A percentile compares a stretch with the other conserved stretches of the same genome.
Evolutionary conservation across 1,140 invertebrate species (phyloP).

Genomic region (Harpegnathos saltator): DNA sequence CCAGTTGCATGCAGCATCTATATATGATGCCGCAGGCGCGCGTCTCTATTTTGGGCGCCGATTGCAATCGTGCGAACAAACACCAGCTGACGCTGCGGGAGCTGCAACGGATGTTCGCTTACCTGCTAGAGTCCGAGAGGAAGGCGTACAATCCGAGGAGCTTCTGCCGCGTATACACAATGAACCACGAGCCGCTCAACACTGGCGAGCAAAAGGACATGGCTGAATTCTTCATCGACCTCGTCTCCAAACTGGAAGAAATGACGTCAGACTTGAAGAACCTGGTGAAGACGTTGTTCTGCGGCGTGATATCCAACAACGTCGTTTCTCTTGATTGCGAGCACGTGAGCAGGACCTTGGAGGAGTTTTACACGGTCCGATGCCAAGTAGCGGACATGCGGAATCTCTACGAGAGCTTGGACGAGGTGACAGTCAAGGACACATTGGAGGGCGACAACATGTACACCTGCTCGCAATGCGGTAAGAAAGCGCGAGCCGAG

Average conservation of each 20-base stretch:
- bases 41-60: conserved; percentile 91
- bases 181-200: conserved; percentile 98
- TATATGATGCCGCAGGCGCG: conserved; percentile 98
- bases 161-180: conserved; percentile 98
- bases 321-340: conserved; percentile 97
- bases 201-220: conserved; percentile 99
- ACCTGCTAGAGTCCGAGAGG: conserved; percentile 96
- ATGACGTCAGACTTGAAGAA: conserved; percentile 97
- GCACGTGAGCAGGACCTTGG: conserved; percentile 96
- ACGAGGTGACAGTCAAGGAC: conserved; percentile 98
- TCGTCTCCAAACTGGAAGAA: conserved; percentile 97
- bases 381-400: conserved; percentile 98
- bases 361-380: conserved; percentile 98
- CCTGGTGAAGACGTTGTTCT: conserved; percentile 96
- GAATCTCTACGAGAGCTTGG: conserved; percentile 96
- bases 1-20: conserved; percentile 97
- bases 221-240: conserved; percentile 99
- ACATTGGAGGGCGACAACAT: conserved; percentile 98
- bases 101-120: conserved; percentile 97
- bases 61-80: conserved; percentile 89
- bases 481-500: conserved; percentile 97
- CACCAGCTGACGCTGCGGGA: conserved; percentile 94
- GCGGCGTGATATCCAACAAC: conserved; percentile 97
- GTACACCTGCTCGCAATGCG: conserved; percentile 98
- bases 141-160: conserved; percentile 98